phyloP scores from a whole-genome alignment of 2,113 vertebrate species.

The Pavo muticus region DNA sequence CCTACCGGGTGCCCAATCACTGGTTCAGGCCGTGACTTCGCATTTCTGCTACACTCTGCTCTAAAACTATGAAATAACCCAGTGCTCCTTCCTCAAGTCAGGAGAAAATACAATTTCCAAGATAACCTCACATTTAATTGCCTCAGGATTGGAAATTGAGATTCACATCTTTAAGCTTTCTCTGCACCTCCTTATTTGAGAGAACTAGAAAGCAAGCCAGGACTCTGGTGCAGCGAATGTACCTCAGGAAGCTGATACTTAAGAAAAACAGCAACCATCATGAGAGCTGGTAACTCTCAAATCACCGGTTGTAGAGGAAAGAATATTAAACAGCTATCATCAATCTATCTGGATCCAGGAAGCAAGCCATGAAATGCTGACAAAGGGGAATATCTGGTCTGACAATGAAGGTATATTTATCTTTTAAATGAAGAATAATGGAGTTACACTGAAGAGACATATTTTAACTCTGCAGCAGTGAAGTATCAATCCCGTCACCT shows the following conservation, averaged over 20 bases:
- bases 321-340: slow-evolving; percentile 69
- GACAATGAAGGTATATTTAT: slow-evolving; percentile 61
- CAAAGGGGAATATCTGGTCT: slow-evolving; percentile 64
- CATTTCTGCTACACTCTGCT: not conserved
- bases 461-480: slow-evolving; percentile 26
- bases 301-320: slow-evolving; percentile 47
- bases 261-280: slow-evolving; percentile 56
- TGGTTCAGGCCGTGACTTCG: too few species aligned
- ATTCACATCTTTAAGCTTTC: not conserved
- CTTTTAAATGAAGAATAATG: slow-evolving; percentile 72
- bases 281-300: slow-evolving; percentile 66
- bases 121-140: not conserved
- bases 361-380: slow-evolving; percentile 66
- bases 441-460: slow-evolving; percentile 41
- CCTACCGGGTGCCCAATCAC: too few species aligned
- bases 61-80: not conserved
- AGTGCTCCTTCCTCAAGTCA: not conserved
- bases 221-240: not conserved
- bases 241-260: not conserved
- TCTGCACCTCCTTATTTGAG: not conserved
- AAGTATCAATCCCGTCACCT: slow-evolving; percentile 8
- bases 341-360: slow-evolving; percentile 58
- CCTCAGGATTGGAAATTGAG: not conserved
- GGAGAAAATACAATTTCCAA: not conserved
- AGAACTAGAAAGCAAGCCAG: not conserved